Conservation (phyloP, 2,888 invertebrate species). For the Acleris emargana region DNA sequence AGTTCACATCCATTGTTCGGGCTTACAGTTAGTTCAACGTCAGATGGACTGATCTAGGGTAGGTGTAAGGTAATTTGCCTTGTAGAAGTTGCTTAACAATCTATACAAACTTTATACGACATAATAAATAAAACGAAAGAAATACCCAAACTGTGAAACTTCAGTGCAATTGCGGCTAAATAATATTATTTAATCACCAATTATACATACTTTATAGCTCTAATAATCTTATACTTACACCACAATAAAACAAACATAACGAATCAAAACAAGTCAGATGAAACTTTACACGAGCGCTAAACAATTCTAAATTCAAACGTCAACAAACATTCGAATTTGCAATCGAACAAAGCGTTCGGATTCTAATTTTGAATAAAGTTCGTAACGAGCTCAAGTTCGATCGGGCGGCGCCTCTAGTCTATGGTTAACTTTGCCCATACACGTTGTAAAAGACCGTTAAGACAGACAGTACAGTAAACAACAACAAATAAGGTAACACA, state of each 20-base stretch:
- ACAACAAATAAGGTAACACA: no score
- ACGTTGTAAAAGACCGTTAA: background rate
- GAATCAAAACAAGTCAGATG: conserved; percentile 23
- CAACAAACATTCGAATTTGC: conserved; percentile 28
- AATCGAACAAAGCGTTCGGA: conserved; percentile 35
- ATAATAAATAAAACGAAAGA: no score
- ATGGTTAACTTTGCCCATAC: conserved; percentile 23
- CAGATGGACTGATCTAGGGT: conserved; percentile 31
- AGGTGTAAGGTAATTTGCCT: conserved; percentile 29
- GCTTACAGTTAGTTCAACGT: conserved; percentile 37
- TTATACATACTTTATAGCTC: background rate
- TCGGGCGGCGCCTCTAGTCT: conserved; percentile 23
- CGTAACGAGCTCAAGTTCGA: conserved; percentile 33
- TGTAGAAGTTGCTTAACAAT: background rate
- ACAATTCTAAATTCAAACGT: conserved; percentile 25
- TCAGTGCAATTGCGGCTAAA: no score
- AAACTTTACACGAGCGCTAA: conserved; percentile 30
- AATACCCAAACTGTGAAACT: no score
- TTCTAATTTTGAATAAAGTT: conserved; percentile 34
- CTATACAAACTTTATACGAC: background rate
- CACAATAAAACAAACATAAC: conserved; percentile 7
- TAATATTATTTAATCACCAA: no score
- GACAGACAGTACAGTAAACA: background rate
- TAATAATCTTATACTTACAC: background rate
- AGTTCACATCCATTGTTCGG: conserved; percentile 54